Percentiles rank a stretch among this genome's conserved stretches.
Evolutionary conservation across 2,113 vertebrate genomes (phyloP).

Genomic region (Ranitomeya imitator): DNA sequence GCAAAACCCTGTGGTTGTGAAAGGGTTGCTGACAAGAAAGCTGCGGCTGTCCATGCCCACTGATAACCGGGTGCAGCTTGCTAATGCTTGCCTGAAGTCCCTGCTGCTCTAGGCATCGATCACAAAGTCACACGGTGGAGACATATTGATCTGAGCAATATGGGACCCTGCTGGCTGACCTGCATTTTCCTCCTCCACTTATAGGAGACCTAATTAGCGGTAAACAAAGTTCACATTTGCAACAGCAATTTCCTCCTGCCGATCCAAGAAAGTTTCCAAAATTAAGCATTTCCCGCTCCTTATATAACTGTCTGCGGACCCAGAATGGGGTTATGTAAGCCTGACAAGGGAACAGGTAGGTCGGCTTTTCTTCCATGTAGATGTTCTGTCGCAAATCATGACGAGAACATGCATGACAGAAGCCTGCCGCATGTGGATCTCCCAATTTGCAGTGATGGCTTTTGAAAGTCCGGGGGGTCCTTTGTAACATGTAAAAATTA

Average conservation of each 20-base stretch:
- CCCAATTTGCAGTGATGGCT: too few species aligned
- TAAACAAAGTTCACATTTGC: conserved; percentile 32
- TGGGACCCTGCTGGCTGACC: conserved; percentile 45
- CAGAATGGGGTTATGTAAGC: background rate
- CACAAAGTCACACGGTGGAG: conserved; percentile 9
- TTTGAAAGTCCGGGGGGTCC: too few species aligned
- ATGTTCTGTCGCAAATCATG: background rate
- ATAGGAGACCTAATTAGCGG: conserved; percentile 42
- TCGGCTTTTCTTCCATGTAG: background rate
- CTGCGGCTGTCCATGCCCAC: background rate
- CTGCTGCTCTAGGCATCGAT: conserved; percentile 34
- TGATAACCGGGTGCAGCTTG: background rate
- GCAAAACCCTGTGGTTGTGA: background rate
- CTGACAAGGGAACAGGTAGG: background rate
- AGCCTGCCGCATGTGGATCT: too few species aligned
- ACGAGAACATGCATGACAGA: too few species aligned
- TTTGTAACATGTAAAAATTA: too few species aligned
- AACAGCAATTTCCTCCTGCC: background rate
- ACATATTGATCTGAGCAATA: conserved; percentile 28
- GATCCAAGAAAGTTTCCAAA: background rate
- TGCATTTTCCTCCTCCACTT: conserved; percentile 28
- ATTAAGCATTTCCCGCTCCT: background rate
- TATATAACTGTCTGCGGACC: conserved; percentile 11
- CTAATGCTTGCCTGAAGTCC: background rate
- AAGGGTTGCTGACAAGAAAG: background rate